phyloP scores from a whole-genome alignment of 2,888 invertebrate genomes.

The Shargacucullia verbasci region DNA sequence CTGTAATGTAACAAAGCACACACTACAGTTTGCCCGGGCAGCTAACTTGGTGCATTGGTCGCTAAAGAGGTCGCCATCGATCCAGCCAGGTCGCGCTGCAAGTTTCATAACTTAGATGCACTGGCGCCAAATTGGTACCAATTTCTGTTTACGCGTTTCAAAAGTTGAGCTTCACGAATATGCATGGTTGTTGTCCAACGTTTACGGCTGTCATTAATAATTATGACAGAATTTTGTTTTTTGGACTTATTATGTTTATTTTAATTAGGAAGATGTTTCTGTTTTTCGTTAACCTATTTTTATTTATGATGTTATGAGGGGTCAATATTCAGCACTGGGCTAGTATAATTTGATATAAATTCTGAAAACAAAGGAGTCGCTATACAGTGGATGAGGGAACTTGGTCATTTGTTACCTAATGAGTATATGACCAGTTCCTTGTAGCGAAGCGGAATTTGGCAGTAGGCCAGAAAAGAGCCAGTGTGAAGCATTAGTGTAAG shows the following conservation, averaged over 20 bases:
- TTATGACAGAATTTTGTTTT: slow-evolving; percentile 34
- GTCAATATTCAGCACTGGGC: too few species aligned
- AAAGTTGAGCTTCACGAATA: slow-evolving; percentile 51
- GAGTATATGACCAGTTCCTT: slow-evolving; percentile 25
- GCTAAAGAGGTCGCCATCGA: slow-evolving; percentile 87
- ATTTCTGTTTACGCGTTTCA: slow-evolving; percentile 66
- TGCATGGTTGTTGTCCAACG: slow-evolving; percentile 57
- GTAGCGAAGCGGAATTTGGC: slow-evolving; percentile 26
- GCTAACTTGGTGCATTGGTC: slow-evolving; percentile 85
- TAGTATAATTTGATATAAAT: too few species aligned
- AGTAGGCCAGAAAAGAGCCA: slow-evolving; percentile 26
- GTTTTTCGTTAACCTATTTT: slow-evolving; percentile 22
- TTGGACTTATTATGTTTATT: slow-evolving; percentile 22
- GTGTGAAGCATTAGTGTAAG: slow-evolving; percentile 31
- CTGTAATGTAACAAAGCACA: slow-evolving; percentile 56
- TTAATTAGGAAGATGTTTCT: slow-evolving; percentile 27
- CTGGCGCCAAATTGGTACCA: slow-evolving; percentile 72
- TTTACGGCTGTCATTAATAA: slow-evolving; percentile 50
- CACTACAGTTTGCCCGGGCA: slow-evolving; percentile 76
- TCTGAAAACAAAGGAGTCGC: too few species aligned
- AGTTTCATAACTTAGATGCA: slow-evolving; percentile 70
- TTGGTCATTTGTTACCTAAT: slow-evolving; percentile 24
- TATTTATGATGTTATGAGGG: too few species aligned
- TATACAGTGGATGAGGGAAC: slow-evolving; percentile 15
- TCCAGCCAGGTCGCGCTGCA: slow-evolving; percentile 74